Evolutionary conservation across 2,797 vertebrate species (phyloP).

Genomic region (Oceanodroma leucorhoa): DNA sequence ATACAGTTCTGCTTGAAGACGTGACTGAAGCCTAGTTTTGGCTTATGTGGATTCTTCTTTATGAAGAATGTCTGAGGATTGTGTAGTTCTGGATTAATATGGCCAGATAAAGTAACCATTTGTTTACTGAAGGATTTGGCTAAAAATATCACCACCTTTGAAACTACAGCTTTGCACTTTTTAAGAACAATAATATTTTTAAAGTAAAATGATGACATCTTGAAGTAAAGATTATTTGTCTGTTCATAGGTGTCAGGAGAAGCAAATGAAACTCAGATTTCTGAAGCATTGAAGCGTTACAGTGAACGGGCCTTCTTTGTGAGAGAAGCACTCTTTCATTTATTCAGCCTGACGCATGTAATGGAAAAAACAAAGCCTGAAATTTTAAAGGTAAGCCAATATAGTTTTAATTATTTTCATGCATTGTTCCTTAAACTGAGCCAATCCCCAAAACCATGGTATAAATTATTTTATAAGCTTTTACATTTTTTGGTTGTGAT

Average conservation of each 20-base stretch:
- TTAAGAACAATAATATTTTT: background rate
- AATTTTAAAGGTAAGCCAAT: slow-evolving; percentile 89
- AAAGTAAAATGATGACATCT: background rate
- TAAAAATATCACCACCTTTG: background rate
- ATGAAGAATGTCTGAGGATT: background rate
- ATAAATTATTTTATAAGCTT: background rate
- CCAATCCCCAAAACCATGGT: background rate
- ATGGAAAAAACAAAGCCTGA: slow-evolving; percentile 97
- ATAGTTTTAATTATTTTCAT: background rate
- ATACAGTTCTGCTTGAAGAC: background rate
- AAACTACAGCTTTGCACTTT: background rate
- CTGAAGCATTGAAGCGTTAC: slow-evolving; percentile 93
- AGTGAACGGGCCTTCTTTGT: slow-evolving; percentile 96
- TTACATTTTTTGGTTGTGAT: background rate
- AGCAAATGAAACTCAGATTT: slow-evolving; percentile 96
- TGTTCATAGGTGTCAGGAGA: slow-evolving; percentile 91
- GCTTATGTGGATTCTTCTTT: background rate
- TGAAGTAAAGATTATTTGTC: slow-evolving; percentile 18
- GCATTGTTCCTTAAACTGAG: background rate
- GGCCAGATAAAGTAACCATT: background rate
- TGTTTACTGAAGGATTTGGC: background rate
- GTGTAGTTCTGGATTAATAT: background rate
- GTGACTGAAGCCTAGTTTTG: background rate
- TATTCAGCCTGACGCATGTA: slow-evolving; percentile 94
- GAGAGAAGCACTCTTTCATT: slow-evolving; percentile 95